A percentile compares a stretch with the other conserved stretches of the same genome.
Evolutionary conservation across 2,113 vertebrate species (phyloP).

Genomic region (Pelodiscus sinensis): DNA sequence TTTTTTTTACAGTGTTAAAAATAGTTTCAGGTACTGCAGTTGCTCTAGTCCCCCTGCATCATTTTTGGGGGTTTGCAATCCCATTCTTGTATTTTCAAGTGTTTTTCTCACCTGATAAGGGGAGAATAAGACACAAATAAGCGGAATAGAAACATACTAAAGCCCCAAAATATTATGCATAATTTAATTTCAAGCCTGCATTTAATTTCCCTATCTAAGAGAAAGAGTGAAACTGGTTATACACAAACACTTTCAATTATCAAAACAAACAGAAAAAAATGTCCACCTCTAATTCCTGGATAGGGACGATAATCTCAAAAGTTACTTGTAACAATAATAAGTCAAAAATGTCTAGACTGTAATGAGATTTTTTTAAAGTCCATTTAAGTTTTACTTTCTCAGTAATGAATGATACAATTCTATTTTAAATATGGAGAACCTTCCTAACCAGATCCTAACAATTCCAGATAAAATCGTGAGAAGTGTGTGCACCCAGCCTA

Average conservation of each 20-base stretch:
- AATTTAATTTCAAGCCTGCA: neutral
- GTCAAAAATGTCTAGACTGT: neutral
- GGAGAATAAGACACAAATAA: neutral
- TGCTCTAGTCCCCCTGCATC: fast-evolving
- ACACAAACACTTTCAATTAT: neutral
- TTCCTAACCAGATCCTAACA: neutral
- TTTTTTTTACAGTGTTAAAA: neutral
- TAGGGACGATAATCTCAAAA: neutral
- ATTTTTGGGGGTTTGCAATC: neutral
- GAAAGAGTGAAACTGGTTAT: neutral
- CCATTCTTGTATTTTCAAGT: neutral
- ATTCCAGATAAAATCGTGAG: neutral
- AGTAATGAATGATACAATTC: neutral
- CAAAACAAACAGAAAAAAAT: neutral
- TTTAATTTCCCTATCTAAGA: neutral
- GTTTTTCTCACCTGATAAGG: neutral
- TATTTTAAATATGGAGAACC: neutral
- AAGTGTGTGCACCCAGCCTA: neutral
- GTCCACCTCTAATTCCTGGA: neutral
- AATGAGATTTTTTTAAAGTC: neutral
- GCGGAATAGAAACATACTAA: neutral
- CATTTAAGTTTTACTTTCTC: neutral
- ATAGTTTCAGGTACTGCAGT: neutral
- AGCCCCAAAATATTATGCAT: neutral
- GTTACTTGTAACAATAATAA: neutral